Evolutionary conservation across 2,888 invertebrate species (phyloP), one percentile per base, ranked within the genome.

Genomic region (Isoperla grammatica): DNA sequence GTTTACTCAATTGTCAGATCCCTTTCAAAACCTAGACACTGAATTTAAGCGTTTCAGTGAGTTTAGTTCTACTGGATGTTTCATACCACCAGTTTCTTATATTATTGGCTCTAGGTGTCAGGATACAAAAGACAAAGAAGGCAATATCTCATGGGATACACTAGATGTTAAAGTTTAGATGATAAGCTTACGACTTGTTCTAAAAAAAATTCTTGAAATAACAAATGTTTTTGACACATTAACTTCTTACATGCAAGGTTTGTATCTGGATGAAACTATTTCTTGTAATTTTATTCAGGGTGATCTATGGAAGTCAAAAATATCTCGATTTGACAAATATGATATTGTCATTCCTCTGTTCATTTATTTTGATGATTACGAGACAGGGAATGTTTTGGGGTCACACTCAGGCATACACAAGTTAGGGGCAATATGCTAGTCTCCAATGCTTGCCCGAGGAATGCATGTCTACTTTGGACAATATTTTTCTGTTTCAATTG

Each of bases 381-480:
- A 55, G 22, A 55, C 55, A 2, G 55, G 55, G 17, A 55, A 55
- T 5, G 37, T 15, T 11, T 39, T 64, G 19, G 61, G 61, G n/a
- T 61, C 61, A 11, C 62, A 61, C 35, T 46, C 46, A 5, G 45
- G 39, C 20, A 22, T 64, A 19, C 58, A 64, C 35, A 61, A 56
- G 45, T 55, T 62, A 50, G 48, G 56, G 4, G 64, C 54, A 13
- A 45, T 64, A 62, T 46, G 15, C 53, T 2, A 45, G 56, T n/a
- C 19, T 64, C 11, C 53, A 60, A 8, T 62, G 62, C 46, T 46
- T 64, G 22, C 64, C 64, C 12, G 56, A 60, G 4, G 39, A 53
- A 46, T 45, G 48, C 9, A 53, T 56, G 13, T 62, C 59, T 6
- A 58, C 62, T 39, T 23, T 62, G 19, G 22, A 8, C 60, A 62